Conservation (phyloP, 2,113 vertebrate genomes). For the Dinomys branickii region DNA sequence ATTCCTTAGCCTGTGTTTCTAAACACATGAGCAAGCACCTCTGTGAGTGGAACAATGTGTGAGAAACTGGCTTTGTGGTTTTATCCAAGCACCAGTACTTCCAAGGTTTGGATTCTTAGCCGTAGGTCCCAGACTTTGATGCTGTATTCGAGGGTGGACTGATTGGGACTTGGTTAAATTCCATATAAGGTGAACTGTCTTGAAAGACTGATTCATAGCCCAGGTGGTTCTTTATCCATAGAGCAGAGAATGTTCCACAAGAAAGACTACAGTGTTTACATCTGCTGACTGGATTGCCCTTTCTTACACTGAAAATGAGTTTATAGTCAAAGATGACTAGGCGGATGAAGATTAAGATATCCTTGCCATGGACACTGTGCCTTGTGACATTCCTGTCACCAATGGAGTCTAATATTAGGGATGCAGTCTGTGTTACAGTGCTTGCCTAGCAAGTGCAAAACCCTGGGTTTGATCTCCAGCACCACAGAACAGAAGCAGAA, state of each 20-base stretch:
- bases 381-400: background rate
- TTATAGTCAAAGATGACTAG: background rate
- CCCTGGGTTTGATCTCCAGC: background rate
- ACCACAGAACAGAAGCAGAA: background rate
- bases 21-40: background rate
- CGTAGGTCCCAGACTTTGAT: constrained; percentile 9
- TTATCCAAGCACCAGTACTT: background rate
- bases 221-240: background rate
- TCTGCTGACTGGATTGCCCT: background rate
- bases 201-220: background rate
- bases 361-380: background rate
- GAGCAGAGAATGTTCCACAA: background rate
- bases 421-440: background rate
- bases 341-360: background rate
- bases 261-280: background rate
- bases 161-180: background rate
- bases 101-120: background rate
- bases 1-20: background rate
- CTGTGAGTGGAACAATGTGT: background rate
- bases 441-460: background rate
- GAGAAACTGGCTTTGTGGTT: background rate
- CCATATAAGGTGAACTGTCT: background rate
- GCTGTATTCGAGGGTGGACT: background rate
- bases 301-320: background rate
- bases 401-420: background rate